These are phyloP conservation scores for Rhodinocichla rosea DNA, from an alignment of 2,113 vertebrate species.

Conservation along the genomic window DNA sequence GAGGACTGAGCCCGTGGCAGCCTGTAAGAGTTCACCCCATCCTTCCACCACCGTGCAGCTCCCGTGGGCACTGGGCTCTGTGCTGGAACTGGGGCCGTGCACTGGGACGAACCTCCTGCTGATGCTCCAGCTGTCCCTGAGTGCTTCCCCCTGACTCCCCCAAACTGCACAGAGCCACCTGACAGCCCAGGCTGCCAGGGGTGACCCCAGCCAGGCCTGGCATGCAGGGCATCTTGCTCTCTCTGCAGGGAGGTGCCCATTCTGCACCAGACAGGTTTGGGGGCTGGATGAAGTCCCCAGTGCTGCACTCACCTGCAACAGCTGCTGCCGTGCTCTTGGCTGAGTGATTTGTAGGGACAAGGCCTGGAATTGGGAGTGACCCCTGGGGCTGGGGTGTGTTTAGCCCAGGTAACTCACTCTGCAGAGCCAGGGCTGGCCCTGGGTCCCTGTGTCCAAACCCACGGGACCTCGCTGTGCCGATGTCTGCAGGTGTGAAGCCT, in stretches of 20 bases:
- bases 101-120: accelerated
- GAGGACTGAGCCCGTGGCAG: accelerated
- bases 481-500: background rate
- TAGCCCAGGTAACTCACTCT: accelerated
- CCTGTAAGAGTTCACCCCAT: background rate
- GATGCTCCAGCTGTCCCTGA: accelerated
- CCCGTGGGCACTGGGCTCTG: accelerated
- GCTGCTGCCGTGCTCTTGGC: background rate
- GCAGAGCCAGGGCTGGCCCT: background rate
- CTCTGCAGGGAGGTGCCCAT: accelerated
- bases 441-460: background rate
- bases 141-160: accelerated
- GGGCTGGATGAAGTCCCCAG: background rate
- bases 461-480: accelerated
- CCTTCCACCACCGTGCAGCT: background rate
- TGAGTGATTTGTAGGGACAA: background rate
- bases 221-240: background rate
- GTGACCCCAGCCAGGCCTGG: background rate
- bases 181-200: background rate
- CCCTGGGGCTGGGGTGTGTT: accelerated
- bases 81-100: background rate
- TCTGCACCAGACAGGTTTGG: background rate
- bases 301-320: background rate
- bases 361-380: background rate
- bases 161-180: background rate